Conservation (phyloP, 2,888 invertebrate genomes). For the Caenorhabditis imperialis region DNA sequence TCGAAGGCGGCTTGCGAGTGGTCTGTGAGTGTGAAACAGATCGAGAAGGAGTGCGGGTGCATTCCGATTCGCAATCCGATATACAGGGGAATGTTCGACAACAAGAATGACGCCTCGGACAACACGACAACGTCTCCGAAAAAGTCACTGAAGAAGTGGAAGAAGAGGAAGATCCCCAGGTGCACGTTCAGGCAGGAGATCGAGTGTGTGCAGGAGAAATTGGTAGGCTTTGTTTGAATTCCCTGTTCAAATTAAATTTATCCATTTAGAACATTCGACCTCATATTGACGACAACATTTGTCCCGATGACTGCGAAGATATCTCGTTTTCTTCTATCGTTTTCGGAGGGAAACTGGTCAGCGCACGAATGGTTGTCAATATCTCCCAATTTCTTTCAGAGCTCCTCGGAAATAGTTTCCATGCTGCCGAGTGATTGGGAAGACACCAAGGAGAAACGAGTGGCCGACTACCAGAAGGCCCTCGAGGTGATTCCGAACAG, state of each 20-base stretch:
- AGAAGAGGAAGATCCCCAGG: conserved; percentile 53
- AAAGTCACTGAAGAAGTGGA: conserved; percentile 38
- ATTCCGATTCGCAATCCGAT: conserved; percentile 56
- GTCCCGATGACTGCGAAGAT: conserved; percentile 71
- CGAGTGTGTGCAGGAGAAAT: conserved; percentile 65
- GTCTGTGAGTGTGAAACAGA: conserved; percentile 57
- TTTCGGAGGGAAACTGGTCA: conserved; percentile 68
- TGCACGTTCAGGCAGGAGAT: conserved; percentile 69
- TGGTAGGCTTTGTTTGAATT: conserved; percentile 40
- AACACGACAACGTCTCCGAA: conserved; percentile 18
- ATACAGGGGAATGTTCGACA: conserved; percentile 38
- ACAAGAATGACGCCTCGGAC: conserved; percentile 14
- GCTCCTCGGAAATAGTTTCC: conserved; percentile 62
- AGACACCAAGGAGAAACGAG: conserved; percentile 70
- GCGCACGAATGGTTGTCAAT: background rate
- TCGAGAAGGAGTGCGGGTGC: conserved; percentile 58
- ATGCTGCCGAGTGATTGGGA: conserved; percentile 73
- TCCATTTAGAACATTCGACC: conserved; percentile 47
- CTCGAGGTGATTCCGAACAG: conserved; percentile 69
- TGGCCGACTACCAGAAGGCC: conserved; percentile 66
- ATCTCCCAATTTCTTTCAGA: conserved; percentile 19
- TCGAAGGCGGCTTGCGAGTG: conserved; percentile 72
- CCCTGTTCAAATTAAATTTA: background rate
- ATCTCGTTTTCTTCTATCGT: conserved; percentile 71
- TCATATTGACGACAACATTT: conserved; percentile 44